Base-by-base conservation (phyloP, 2,113 vertebrate species). In the Larimichthys polyactis region DNA sequence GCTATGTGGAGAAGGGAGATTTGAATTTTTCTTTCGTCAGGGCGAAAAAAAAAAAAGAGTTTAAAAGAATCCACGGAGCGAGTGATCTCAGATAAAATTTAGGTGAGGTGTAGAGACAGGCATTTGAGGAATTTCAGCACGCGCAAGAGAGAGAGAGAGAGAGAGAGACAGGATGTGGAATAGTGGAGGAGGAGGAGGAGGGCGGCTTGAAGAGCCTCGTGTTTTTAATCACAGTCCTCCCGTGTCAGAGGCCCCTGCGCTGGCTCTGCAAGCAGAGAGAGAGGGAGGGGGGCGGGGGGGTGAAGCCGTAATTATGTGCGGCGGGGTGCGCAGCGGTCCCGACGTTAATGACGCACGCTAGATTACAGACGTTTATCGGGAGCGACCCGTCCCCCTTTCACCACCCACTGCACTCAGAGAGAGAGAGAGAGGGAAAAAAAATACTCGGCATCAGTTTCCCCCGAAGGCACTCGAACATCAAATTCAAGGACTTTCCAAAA, bases 221-320 rank as follows among this genome's bases (percentile, higher is more conserved):
- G 91, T 86, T 91, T 94, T 92, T 94, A 93, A 94, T 94, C 91
- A 93, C 87, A 93, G 87, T 82, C 89, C 90, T 92, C 88, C 83
- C 58, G 85, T 93, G 91, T 91, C 91, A 90, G 83, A 92, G 91
- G 90, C 89, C 90, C 79, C 74, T 29, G 80, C 70, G 64, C 93
- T 81, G 32, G 84, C 91, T 90, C 75, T 79, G 85, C 87, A 91
- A 86, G 92, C 90, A 80, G 85, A 90, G 90, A 32, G 32, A 32
- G 32, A 32, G 32, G 5, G 32, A 5, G 4, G 0, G 32, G 3
- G 32, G 6, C 5, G 32, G 5, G 91, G 90, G 91, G 92, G 92
- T 93, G 90, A 93, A 86, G 92, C 88, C 83, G 75, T 91, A 94
- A 93, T 93, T 93, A 93, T 88, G 88, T 78, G 88, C 83, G 66